A percentile compares a stretch with the other conserved stretches of the same genome.
These are phyloP conservation scores for Seira ritae DNA, from an alignment of 2,888 invertebrate genomes.

Conservation along the genomic window DNA sequence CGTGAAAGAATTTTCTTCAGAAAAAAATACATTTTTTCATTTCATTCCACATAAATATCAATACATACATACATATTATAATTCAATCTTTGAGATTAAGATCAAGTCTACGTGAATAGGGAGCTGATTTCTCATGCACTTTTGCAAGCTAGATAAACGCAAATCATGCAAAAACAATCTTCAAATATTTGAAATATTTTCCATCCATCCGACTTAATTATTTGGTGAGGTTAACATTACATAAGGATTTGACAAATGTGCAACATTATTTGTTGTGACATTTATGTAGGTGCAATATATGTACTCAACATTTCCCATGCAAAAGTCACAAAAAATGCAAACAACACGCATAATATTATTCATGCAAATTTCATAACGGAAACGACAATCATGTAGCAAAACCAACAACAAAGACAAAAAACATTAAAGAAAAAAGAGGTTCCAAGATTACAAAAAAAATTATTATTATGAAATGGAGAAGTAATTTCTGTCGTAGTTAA, in stretches of 20 bases:
- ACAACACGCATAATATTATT: neutral
- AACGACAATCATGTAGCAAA: constrained; percentile 14
- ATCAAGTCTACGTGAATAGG: no score
- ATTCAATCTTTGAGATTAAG: no score
- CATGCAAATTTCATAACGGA: no score
- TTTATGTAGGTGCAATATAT: neutral
- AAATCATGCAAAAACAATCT: neutral
- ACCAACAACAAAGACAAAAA: neutral
- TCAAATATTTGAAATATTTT: neutral
- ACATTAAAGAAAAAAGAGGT: neutral
- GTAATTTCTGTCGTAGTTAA: neutral
- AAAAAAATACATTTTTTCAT: neutral
- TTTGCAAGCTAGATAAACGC: no score
- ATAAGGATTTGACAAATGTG: no score
- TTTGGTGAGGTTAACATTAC: no score
- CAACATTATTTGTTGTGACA: neutral
- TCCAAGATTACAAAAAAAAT: no score
- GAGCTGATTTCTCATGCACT: no score
- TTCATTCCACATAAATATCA: neutral
- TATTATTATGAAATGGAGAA: neutral
- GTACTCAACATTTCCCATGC: neutral
- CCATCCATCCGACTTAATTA: neutral
- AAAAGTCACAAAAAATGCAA: neutral
- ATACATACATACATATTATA: neutral
- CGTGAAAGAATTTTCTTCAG: neutral